A percentile compares a stretch with the other conserved stretches of the same genome.
Evolutionary conservation across 2,113 vertebrate genomes (phyloP).

Genomic region (Atrichornis clamosus): DNA sequence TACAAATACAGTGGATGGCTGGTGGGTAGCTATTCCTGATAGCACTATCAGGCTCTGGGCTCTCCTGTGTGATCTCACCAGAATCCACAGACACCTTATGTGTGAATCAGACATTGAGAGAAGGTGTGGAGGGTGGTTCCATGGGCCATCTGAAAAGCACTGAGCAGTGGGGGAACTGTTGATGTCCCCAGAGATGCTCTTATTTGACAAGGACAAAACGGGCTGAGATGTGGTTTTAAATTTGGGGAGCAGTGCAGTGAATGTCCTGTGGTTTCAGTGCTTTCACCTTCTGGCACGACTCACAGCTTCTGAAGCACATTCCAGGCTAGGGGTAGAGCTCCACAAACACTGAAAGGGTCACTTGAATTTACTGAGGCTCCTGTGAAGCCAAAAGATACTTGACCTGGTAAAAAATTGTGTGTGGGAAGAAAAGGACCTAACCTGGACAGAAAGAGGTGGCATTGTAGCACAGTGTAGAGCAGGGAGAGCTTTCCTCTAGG

Average conservation of each 20-base stretch:
- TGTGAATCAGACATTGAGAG: background rate
- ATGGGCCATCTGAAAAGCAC: background rate
- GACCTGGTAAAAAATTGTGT: background rate
- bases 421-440: background rate
- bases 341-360: background rate
- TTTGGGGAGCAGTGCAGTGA: background rate
- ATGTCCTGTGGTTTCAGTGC: background rate
- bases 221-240: background rate
- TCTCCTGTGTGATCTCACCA: background rate
- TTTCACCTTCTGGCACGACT: background rate
- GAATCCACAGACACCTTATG: background rate
- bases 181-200: background rate
- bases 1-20: background rate
- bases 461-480: background rate
- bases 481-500: background rate
- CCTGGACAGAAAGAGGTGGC: background rate
- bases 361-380: background rate
- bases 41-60: background rate
- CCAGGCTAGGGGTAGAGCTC: background rate
- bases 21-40: background rate
- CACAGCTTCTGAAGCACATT: background rate
- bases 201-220: background rate
- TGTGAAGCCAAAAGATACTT: background rate
- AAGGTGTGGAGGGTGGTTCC: rapidly evolving
- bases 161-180: background rate